These are phyloP conservation scores for Scomber japonicus DNA, from an alignment of 2,113 vertebrate genomes.

Conservation along the genomic window DNA sequence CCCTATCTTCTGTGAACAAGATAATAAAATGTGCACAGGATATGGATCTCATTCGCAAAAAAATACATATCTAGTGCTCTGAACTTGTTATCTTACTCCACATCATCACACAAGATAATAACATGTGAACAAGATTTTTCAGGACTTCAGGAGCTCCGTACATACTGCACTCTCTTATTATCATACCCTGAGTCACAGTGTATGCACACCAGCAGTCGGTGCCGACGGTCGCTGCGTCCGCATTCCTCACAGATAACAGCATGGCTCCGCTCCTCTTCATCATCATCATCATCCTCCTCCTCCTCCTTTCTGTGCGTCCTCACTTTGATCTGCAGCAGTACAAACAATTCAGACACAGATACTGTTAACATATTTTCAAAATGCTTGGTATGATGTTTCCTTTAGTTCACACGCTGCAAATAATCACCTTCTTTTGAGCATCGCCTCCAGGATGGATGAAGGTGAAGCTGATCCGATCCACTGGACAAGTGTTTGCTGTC, in stretches of 20 bases:
- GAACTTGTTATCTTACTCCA: no score
- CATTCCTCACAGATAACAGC: conserved; percentile 70
- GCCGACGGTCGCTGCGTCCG: conserved; percentile 64
- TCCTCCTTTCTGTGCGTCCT: neutral
- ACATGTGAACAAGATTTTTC: no score
- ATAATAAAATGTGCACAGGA: no score
- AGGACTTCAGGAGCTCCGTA: no score
- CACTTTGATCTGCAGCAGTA: conserved; percentile 62
- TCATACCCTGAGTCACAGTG: conserved; percentile 72
- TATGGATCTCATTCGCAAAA: no score
- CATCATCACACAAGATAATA: no score
- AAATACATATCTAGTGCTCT: no score
- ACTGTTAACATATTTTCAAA: neutral
- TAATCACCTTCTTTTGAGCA: conserved; percentile 58
- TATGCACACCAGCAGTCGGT: conserved; percentile 57
- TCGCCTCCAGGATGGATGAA: conserved; percentile 52
- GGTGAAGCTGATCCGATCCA: conserved; percentile 68
- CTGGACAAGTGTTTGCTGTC: conserved; percentile 71
- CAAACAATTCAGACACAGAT: conserved; percentile 14
- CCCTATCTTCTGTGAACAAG: no score
- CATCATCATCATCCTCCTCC: neutral
- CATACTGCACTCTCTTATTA: no score
- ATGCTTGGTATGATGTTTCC: neutral
- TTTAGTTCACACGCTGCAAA: neutral
- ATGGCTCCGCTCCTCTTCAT: conserved; percentile 37